These are phyloP conservation scores for Bimastos eiseni DNA, from an alignment of 2,888 invertebrate genomes.

Conservation along the genomic window DNA sequence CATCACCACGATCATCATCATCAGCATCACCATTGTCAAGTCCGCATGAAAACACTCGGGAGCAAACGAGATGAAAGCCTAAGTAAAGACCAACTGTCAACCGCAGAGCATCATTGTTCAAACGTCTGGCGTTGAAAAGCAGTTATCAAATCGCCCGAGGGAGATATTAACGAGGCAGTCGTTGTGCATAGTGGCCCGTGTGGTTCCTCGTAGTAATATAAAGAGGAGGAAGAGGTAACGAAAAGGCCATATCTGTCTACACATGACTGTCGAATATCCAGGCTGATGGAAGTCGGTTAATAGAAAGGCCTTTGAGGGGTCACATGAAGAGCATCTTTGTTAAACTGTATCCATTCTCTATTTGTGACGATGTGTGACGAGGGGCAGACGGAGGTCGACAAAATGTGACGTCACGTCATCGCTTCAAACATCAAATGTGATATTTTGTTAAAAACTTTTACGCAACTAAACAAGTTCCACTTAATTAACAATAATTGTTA, in stretches of 20 bases:
- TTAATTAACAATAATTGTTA: too few relatives aligned
- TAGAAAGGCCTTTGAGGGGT: not conserved
- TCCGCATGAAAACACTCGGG: not conserved
- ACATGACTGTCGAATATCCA: not conserved
- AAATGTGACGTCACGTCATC: too few relatives aligned
- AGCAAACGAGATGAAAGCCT: not conserved
- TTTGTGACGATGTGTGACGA: too few relatives aligned
- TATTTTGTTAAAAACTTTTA: too few relatives aligned
- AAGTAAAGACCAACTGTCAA: not conserved
- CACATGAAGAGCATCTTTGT: not conserved
- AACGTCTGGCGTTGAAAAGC: not conserved
- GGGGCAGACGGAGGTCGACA: too few relatives aligned
- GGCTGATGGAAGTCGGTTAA: not conserved
- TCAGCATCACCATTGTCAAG: constrained; percentile 1
- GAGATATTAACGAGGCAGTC: not conserved
- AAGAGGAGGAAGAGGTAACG: not conserved
- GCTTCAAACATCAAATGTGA: too few relatives aligned
- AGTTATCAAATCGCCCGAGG: not conserved
- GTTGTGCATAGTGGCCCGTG: too few relatives aligned
- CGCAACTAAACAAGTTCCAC: too few relatives aligned
- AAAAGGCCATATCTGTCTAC: not conserved
- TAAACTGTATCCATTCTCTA: not conserved
- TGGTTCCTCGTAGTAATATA: not conserved
- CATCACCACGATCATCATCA: not conserved
- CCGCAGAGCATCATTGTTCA: not conserved